Conservation (phyloP, 2,113 vertebrate genomes). For the Alaudala cheleensis region DNA sequence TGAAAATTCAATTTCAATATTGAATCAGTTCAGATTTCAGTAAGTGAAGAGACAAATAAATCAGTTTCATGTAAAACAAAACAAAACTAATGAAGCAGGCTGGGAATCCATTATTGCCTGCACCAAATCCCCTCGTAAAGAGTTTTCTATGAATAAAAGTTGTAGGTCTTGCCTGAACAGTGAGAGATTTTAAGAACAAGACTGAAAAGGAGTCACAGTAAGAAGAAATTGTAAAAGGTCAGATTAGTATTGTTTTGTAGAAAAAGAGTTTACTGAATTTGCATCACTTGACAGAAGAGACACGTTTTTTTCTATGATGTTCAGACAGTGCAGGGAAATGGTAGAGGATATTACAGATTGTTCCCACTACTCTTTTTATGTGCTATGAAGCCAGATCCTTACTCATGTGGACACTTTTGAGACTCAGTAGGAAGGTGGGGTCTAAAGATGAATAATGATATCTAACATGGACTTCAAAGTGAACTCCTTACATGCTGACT, state of each 20-base stretch:
- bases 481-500: background rate
- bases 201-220: background rate
- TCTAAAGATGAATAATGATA: background rate
- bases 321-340: background rate
- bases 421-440: background rate
- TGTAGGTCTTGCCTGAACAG: background rate
- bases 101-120: background rate
- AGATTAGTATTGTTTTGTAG: background rate
- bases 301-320: background rate
- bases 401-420: fast-evolving
- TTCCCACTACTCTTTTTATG: background rate
- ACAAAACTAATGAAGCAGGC: background rate
- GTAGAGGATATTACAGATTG: background rate
- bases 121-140: background rate
- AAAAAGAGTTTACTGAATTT: background rate
- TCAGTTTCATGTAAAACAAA: background rate
- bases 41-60: background rate
- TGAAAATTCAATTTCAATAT: background rate
- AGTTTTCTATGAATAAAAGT: background rate
- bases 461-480: background rate
- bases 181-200: background rate
- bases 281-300: background rate
- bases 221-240: background rate
- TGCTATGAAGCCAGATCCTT: background rate
- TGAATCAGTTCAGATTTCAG: background rate